These are phyloP conservation scores for Acrossocheilus fasciatus DNA, from an alignment of 2,797 vertebrate genomes.

Conservation along the genomic window DNA sequence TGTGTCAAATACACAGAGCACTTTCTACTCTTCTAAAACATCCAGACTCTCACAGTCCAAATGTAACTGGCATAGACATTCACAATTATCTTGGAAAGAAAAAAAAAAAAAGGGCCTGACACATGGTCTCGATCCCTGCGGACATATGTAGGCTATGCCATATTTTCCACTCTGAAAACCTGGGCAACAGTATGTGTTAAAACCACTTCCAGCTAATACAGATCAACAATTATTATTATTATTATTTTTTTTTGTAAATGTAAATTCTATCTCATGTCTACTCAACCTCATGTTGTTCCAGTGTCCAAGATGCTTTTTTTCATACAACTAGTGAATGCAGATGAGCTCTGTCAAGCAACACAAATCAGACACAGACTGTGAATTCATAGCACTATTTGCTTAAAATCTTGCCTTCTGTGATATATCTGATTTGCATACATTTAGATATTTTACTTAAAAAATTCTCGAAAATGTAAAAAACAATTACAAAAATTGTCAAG, in stretches of 20 bases:
- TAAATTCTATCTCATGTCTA: neutral
- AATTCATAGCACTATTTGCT: neutral
- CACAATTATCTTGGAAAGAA: slow-evolving; percentile 22
- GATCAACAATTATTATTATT: neutral
- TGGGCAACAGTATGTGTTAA: slow-evolving; percentile 20
- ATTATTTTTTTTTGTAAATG: neutral
- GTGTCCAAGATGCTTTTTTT: neutral
- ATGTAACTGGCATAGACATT: slow-evolving; percentile 14
- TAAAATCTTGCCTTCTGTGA: neutral
- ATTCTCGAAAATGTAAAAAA: rapidly evolving
- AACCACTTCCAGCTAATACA: slow-evolving; percentile 12
- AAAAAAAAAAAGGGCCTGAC: slow-evolving; percentile 28
- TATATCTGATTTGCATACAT: neutral
- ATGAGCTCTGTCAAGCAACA: neutral
- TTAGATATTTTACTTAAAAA: neutral
- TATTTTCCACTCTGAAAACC: slow-evolving; percentile 42
- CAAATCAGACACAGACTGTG: neutral
- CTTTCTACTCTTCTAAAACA: slow-evolving; percentile 44
- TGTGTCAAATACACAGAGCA: slow-evolving; percentile 50
- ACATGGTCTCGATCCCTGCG: slow-evolving; percentile 45
- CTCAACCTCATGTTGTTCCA: neutral
- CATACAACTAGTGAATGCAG: neutral
- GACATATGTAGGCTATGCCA: slow-evolving; percentile 21
- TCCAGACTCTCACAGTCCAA: slow-evolving; percentile 28
- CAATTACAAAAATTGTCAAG: neutral